Evolutionary conservation across 2,797 vertebrate genomes (phyloP), one percentile per base, ranked within the genome.

Genomic region (Toxotes lorentzi): DNA sequence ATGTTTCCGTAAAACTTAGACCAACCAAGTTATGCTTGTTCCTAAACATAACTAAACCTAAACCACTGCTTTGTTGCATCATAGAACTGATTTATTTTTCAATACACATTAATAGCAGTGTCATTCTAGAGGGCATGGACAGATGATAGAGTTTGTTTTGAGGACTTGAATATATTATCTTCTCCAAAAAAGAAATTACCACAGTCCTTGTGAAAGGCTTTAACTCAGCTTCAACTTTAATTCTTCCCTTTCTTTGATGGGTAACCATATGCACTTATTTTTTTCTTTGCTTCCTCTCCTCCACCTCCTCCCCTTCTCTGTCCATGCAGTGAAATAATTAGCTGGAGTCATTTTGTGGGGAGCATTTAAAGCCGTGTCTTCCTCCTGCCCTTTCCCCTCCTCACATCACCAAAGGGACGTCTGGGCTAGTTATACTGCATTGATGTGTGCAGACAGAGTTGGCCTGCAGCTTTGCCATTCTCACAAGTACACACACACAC

Each of bases 391-490:
- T 68, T 70, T 76, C 68, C 53, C 71, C 76, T 69, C 41, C 69
- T 69, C 56, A 61, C 78, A 68, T 65, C 77, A 64, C 59, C 70
- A 21, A 19, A 56, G 65, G 51, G 76, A 74, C 75, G 68, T 71
- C 60, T 38, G 65, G 63, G 60, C 7, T 62, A 50, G 58, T 84
- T 69, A 58, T 4, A 79, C 66, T 2, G 13, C 73, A 78, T 40
- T 63, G 64, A 65, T 19, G 32, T 72, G 73, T 59, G 68, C 65
- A 78, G 57, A 62, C 19, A 51, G 62, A 71, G 63, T 48, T 62
- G 47, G 43, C 57, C 66, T 78, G 54, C 75, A 84, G 79, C 58
- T 34, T 60, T 62, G 71, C 23, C 58, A 69, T 77, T 51, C 27
- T 62, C 35, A 4, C 34, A 30, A 43, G 27, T 34, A 0, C 34